phyloP scores from a whole-genome alignment of 2,888 invertebrate species.

The Idaea dimidiata region DNA sequence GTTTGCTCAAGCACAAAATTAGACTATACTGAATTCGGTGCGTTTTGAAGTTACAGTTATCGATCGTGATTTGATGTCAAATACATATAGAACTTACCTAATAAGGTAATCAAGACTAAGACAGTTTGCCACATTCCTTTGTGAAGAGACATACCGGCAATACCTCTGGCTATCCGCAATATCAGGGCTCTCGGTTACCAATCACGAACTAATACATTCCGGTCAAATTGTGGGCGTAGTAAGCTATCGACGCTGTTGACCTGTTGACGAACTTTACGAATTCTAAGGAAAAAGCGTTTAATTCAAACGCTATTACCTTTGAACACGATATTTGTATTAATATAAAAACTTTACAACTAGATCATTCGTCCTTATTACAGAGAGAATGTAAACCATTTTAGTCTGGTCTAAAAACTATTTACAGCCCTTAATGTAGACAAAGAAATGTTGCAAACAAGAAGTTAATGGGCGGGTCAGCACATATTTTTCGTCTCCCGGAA shows the following conservation, averaged over 20 bases:
- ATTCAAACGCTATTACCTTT: not conserved
- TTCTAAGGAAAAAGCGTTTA: not conserved
- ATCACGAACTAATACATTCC: slow-evolving; percentile 38
- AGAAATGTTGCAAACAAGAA: too few relatives aligned
- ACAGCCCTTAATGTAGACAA: too few relatives aligned
- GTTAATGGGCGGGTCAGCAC: too few relatives aligned
- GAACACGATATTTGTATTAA: not conserved
- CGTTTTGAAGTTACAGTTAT: not conserved
- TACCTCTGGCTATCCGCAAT: slow-evolving; percentile 45
- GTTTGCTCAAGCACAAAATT: not conserved
- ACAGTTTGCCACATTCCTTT: slow-evolving; percentile 21
- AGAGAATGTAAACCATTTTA: too few relatives aligned
- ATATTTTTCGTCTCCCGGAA: too few relatives aligned
- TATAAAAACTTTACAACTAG: too few relatives aligned
- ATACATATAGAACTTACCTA: not conserved
- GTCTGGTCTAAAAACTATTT: too few relatives aligned
- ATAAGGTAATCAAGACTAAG: not conserved
- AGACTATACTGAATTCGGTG: not conserved
- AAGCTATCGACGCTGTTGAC: not conserved
- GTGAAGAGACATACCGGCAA: slow-evolving; percentile 46
- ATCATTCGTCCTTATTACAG: too few relatives aligned
- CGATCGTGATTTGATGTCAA: not conserved
- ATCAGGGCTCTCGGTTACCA: slow-evolving; percentile 37
- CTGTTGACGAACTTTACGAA: not conserved
- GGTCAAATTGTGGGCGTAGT: slow-evolving; percentile 7